Evolutionary conservation across 1,140 invertebrate genomes (phyloP).

Genomic region (Orius insidiosus): DNA sequence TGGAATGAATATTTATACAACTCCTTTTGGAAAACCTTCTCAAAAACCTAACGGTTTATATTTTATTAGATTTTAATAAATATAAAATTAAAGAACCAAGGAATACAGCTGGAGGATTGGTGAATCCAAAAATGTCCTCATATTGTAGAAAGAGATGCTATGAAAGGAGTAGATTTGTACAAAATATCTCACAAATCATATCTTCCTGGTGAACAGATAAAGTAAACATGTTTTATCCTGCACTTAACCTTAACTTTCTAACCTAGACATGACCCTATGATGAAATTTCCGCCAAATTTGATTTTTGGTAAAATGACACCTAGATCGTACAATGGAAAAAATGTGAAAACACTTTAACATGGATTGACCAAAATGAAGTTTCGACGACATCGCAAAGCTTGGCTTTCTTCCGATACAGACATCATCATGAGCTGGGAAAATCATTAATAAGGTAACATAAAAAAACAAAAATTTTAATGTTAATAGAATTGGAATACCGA

Average conservation of each 20-base stretch:
- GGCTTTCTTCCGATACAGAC: slow-evolving; percentile 19
- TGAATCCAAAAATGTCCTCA: background rate
- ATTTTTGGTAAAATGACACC: no score
- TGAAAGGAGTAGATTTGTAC: slow-evolving; percentile 20
- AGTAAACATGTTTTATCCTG: no score
- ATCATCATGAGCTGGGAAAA: slow-evolving; percentile 18
- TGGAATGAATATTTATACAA: slow-evolving; percentile 26
- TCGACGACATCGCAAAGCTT: slow-evolving; percentile 17
- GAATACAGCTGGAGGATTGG: background rate
- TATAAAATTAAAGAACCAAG: no score
- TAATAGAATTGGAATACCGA: no score
- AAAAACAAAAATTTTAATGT: no score
- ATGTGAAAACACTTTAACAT: slow-evolving; percentile 19
- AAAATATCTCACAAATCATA: slow-evolving; percentile 25
- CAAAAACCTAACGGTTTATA: slow-evolving; percentile 23
- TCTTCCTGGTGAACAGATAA: slow-evolving; percentile 23
- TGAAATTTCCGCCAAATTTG: no score
- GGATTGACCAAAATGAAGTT: slow-evolving; percentile 15
- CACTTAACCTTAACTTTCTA: no score
- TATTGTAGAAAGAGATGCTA: background rate
- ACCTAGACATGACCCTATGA: background rate
- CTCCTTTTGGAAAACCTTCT: slow-evolving; percentile 29
- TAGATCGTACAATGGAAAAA: slow-evolving; percentile 5
- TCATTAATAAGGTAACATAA: background rate
- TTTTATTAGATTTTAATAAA: slow-evolving; percentile 22